Conservation (phyloP, 2,888 invertebrate genomes). For the Perdita meconis region DNA sequence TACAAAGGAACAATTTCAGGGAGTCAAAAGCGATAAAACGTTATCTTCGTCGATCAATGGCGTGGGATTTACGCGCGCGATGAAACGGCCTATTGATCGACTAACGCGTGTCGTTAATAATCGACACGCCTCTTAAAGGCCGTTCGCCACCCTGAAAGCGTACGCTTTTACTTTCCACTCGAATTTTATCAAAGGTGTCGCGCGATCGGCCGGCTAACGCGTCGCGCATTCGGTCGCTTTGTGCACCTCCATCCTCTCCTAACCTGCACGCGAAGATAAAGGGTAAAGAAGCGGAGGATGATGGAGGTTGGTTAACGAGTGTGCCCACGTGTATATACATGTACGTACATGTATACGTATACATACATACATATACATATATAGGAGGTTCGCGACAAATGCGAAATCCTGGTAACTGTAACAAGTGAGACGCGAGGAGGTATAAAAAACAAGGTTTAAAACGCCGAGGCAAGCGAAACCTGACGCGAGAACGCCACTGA, state of each 20-base stretch:
- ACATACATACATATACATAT: background rate
- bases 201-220: slow-evolving; percentile 12
- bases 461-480: slow-evolving; percentile 66
- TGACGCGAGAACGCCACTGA: slow-evolving; percentile 72
- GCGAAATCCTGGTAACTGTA: slow-evolving; percentile 42
- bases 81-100: slow-evolving; percentile 32
- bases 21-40: slow-evolving; percentile 21
- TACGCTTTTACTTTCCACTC: slow-evolving; percentile 19
- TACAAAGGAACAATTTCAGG: slow-evolving; percentile 41
- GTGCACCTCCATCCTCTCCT: background rate
- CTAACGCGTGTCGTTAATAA: slow-evolving; percentile 25
- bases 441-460: slow-evolving; percentile 66
- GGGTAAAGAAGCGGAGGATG: background rate
- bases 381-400: slow-evolving; percentile 46
- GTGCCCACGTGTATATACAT: background rate
- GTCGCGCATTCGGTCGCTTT: slow-evolving; percentile 6
- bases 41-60: slow-evolving; percentile 16
- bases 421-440: slow-evolving; percentile 59
- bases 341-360: too few relatives aligned
- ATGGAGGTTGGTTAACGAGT: slow-evolving; percentile 42
- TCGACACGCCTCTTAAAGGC: slow-evolving; percentile 21
- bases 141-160: slow-evolving; percentile 23
- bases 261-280: background rate
- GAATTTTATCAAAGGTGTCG: slow-evolving; percentile 30
- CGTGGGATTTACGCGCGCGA: background rate